A percentile compares a stretch with the other conserved stretches of the same genome.
Conservation (phyloP, 2,113 vertebrate species). For the Pristiophorus japonicus region DNA sequence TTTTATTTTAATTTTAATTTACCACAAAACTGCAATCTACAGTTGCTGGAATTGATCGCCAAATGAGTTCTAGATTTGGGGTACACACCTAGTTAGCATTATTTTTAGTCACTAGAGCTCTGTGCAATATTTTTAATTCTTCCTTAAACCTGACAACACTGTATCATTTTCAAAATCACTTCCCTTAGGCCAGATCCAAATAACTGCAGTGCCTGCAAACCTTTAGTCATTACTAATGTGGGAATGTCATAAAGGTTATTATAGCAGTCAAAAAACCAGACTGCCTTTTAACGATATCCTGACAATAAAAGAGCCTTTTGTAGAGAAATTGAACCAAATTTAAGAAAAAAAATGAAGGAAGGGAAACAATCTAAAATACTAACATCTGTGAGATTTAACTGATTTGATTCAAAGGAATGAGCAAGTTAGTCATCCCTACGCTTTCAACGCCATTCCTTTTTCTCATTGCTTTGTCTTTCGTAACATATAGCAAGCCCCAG, state of each 20-base stretch:
- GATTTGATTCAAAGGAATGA: background rate
- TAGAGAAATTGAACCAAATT: conserved; percentile 25
- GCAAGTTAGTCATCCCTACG: background rate
- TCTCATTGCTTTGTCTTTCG: background rate
- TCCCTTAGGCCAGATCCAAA: conserved; percentile 23
- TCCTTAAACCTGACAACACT: conserved; percentile 29
- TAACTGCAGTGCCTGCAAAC: conserved; percentile 27
- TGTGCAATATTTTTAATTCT: background rate
- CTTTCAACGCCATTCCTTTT: conserved; percentile 5
- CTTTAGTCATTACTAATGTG: conserved; percentile 27
- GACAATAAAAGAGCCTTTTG: conserved; percentile 28
- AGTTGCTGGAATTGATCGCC: background rate
- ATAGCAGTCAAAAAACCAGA: conserved; percentile 30
- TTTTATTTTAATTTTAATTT: background rate
- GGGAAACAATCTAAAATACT: conserved; percentile 26
- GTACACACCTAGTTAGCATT: background rate
- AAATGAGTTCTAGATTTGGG: background rate
- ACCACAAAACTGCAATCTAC: background rate
- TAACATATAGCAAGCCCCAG: background rate
- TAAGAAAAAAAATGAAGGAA: background rate
- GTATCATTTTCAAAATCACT: conserved; percentile 33
- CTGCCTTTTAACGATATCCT: conserved; percentile 28
- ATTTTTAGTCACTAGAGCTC: background rate
- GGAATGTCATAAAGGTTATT: conserved; percentile 29
- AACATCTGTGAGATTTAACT: conserved; percentile 31